phyloP scores from a whole-genome alignment of 2,888 invertebrate genomes.

The Hydraecia micacea region DNA sequence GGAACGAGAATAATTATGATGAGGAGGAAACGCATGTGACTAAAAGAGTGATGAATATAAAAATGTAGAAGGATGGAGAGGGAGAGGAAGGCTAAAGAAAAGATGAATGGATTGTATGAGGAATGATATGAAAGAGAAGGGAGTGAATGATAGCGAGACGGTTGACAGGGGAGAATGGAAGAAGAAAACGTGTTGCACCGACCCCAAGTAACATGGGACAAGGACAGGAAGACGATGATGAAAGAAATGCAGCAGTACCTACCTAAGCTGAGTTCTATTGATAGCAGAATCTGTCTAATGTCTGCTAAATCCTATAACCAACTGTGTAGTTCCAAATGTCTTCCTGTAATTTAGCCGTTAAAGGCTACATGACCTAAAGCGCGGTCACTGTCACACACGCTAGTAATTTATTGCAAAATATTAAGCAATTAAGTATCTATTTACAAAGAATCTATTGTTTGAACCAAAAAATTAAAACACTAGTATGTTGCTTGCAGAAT shows the following conservation, averaged over 20 bases:
- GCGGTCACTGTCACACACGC: no score
- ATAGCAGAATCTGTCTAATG: neutral
- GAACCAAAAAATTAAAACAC: no score
- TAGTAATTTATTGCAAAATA: no score
- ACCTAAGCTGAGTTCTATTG: neutral
- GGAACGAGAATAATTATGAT: neutral
- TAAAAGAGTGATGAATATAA: neutral
- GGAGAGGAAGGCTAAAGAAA: neutral
- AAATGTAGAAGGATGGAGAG: neutral
- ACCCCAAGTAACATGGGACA: neutral
- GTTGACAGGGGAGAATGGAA: neutral
- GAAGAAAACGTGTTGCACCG: neutral
- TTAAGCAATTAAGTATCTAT: no score
- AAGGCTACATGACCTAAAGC: no score
- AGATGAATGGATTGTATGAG: neutral
- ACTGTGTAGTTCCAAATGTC: no score
- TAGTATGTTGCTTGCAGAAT: no score
- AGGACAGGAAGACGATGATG: neutral
- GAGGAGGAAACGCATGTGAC: neutral
- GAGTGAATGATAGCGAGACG: no score
- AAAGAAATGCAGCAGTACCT: neutral
- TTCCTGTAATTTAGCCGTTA: no score
- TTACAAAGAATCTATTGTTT: no score
- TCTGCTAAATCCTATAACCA: no score
- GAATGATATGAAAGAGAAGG: neutral